A percentile compares a stretch with the other conserved stretches of the same genome.
These are phyloP conservation scores for Microcebus tavaratra DNA, from an alignment of 2,113 vertebrate species.

Conservation along the genomic window DNA sequence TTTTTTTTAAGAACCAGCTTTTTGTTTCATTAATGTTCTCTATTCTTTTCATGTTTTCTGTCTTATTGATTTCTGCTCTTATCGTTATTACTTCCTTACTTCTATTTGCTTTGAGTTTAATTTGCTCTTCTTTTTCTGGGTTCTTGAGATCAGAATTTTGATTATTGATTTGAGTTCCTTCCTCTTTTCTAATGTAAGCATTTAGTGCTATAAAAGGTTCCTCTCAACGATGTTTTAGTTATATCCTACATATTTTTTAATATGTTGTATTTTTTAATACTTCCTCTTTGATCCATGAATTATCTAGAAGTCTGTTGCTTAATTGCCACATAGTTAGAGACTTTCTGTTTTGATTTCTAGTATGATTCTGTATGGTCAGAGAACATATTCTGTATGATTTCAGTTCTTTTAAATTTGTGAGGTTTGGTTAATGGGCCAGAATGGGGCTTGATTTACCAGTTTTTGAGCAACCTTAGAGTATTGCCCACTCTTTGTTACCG, in stretches of 20 bases:
- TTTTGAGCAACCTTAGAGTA: not conserved
- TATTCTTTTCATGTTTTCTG: not conserved
- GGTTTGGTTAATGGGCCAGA: not conserved
- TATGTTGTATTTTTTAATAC: not conserved
- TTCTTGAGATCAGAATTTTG: slow-evolving; percentile 31
- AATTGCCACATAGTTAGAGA: not conserved
- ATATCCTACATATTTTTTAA: not conserved
- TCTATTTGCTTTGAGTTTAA: not conserved
- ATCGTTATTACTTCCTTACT: not conserved
- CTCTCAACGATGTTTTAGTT: not conserved
- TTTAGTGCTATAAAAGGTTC: not conserved
- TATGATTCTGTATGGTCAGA: not conserved
- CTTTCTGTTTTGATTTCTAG: not conserved
- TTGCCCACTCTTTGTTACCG: not conserved
- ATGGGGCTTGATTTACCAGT: not conserved
- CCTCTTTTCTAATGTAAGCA: not conserved
- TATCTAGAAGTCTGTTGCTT: not conserved
- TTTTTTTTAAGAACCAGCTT: not conserved
- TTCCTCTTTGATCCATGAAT: not conserved
- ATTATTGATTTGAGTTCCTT: not conserved
- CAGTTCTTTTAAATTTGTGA: not conserved
- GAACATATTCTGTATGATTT: not conserved
- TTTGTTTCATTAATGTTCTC: not conserved
- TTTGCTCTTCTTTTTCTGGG: slow-evolving; percentile 33
- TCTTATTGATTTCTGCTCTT: not conserved